phyloP scores from a whole-genome alignment of 1,140 invertebrate species.

The Drosophila ficusphila region DNA sequence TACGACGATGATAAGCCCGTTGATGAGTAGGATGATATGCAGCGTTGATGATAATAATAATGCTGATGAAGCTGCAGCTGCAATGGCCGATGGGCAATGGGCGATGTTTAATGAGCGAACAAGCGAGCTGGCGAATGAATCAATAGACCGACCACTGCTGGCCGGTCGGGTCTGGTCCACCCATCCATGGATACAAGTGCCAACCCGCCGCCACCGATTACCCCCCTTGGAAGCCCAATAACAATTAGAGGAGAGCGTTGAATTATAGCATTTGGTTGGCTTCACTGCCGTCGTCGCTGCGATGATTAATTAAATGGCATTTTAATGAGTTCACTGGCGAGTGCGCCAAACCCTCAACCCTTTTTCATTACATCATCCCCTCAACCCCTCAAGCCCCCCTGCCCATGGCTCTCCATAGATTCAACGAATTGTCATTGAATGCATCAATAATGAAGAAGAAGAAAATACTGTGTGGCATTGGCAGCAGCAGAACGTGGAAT shows the following conservation, averaged over 20 bases:
- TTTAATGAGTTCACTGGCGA: conserved; percentile 76
- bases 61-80: conserved; percentile 25
- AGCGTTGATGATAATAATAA: conserved; percentile 29
- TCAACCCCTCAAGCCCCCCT: not conserved
- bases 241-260: conserved; percentile 62
- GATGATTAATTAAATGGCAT: conserved; percentile 81
- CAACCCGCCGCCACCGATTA: not conserved
- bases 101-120: conserved; percentile 52
- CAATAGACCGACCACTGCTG: conserved; percentile 64
- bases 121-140: conserved; percentile 40
- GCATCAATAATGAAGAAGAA: conserved; percentile 60
- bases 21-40: conserved; percentile 28
- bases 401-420: conserved; percentile 4
- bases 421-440: conserved; percentile 57
- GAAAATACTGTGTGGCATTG: conserved; percentile 10
- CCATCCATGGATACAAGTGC: not conserved
- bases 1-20: conserved; percentile 7
- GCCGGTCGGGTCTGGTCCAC: too few relatives aligned
- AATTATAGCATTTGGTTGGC: conserved; percentile 76
- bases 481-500: conserved; percentile 35
- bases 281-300: conserved; percentile 41
- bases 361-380: not conserved
- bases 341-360: conserved; percentile 5
- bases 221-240: conserved; percentile 4
- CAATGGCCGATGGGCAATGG: conserved; percentile 10